phyloP scores from a whole-genome alignment of 2,888 invertebrate genomes.

The Elysia crispata region DNA sequence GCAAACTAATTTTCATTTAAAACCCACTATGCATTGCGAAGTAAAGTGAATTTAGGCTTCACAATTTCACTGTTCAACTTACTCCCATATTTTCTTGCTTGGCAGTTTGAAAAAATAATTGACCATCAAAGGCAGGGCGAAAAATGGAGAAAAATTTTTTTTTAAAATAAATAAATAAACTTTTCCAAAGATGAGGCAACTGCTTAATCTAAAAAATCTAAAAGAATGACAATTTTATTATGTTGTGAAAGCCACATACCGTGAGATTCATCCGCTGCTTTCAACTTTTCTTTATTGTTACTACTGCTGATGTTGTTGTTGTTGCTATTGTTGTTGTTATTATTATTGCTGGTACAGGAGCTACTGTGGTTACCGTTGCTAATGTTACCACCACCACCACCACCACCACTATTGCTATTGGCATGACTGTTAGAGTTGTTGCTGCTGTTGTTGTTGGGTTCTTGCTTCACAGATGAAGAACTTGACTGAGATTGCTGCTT shows the following conservation, averaged over 20 bases:
- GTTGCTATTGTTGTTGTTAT: slow-evolving; percentile 32
- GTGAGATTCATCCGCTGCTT: slow-evolving; percentile 61
- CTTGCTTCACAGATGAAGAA: slow-evolving; percentile 43
- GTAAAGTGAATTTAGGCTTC: too few species aligned
- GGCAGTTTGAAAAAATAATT: too few species aligned
- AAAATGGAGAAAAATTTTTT: too few species aligned
- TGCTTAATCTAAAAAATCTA: too few species aligned
- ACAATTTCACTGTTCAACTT: too few species aligned
- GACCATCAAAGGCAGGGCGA: too few species aligned
- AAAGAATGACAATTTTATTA: too few species aligned
- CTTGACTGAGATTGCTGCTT: slow-evolving; percentile 71
- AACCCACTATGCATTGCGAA: too few species aligned
- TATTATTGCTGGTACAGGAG: slow-evolving; percentile 52
- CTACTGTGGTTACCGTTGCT: slow-evolving; percentile 9
- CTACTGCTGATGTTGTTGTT: slow-evolving; percentile 14
- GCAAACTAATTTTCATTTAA: too few species aligned
- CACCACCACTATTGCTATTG: slow-evolving; percentile 61
- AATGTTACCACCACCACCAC: slow-evolving; percentile 40
- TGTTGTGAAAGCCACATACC: slow-evolving; percentile 46
- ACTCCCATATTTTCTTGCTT: too few species aligned
- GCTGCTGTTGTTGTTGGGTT: slow-evolving; percentile 54
- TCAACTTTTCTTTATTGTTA: slow-evolving; percentile 57
- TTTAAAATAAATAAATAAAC: too few species aligned
- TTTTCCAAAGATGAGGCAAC: too few species aligned
- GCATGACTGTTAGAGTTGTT: slow-evolving; percentile 58